Base-by-base conservation (phyloP, 1,140 invertebrate genomes). In the Drosophila malerkotliana region DNA sequence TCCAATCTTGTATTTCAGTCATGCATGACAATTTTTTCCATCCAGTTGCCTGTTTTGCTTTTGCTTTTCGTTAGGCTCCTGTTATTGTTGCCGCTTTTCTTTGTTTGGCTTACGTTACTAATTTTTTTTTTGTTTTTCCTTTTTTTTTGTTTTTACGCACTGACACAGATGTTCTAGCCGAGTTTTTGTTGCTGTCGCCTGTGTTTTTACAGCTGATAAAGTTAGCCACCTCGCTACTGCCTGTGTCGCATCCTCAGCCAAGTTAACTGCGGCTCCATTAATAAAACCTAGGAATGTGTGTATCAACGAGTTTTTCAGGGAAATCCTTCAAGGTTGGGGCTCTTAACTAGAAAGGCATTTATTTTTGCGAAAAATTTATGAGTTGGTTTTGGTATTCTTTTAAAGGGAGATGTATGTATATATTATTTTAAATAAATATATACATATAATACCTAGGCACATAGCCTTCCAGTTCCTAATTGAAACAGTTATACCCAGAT, bases 11-110 rank as follows among this genome's bases (percentile, higher is more conserved):
- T 85, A 85, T 85, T 85, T 82, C 75, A 82, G 78, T 82, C 82
- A 87, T 87, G 82, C 69, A 87, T 78, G 64, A 72, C 63, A 87
- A 72, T 87, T 85, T 85, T 85, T 85, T 87, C 72, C 81, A 87
- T 54, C 61, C 67, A 85, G 82, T 87, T 85, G 61, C 30, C 26
- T 59, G 53, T 62, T 76, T 58, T 48, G 60, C 59, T 58, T 60
- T 58, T 30, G 26, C 18, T 41, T 53, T 61, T 45, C 26, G 51
- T 68, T 59, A 39, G 34, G 44, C 26, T 54, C 30, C 37, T 66
- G 15, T 48, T 72, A 21, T 61, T 30, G 18, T 73, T 69, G 57
- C 37, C 26, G 48, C 37, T 69, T 45, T 37, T 49, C 37, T 66
- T 83, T 66, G 52, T 74, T 66, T 45, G 44, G 28, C 48, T 49